Evolutionary conservation across 1,140 invertebrate genomes (phyloP), one percentile per base, ranked within the genome.

Genomic region (Pantala flavescens): DNA sequence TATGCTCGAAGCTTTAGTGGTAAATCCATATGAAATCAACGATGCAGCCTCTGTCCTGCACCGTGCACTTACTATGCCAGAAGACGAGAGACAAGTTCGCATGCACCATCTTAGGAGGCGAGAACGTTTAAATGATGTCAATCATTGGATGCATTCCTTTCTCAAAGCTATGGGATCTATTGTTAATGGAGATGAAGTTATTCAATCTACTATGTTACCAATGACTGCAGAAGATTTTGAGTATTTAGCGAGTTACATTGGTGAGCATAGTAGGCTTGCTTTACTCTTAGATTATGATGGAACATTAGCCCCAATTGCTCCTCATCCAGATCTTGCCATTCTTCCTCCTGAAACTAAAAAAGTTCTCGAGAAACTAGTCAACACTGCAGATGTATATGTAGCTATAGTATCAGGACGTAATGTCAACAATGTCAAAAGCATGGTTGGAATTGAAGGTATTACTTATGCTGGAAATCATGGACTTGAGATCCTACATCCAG

Each of bases 231-330:
- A 63, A 21, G 49, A 63, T 63, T 63, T 63, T 63, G 49, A 63
- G 12, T 63, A 63, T 21, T 21, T 63, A 16, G 14, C 49, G n/a
- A 21, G 49, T 19, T 63, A 63, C 49, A 63, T 63, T 19, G 49
- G 49, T 1, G 14, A 19, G 12, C 12, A 16, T 12, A 16, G n/a
- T 12, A 63, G 78, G 80, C 77, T 84, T 23, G 80, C 79, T 55
- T 76, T 85, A 0, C 79, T 84, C 28, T 77, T 85, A 12, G 84
- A 84, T 75, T 85, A 84, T 76, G 84, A 85, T 76, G 84, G 83
- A 10, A 84, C 84, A 0, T 76, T 85, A 36, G 81, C 81, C 21
- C 81, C 81, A 0, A 81, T 84, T 75, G 81, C 82, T 1, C 77
- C 80, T 9, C 82, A 83, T 75, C 84, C 83, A 9, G 82, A 84